Evolutionary conservation across 2,113 vertebrate genomes (phyloP), one percentile per base, ranked within the genome.

Genomic region (Bettongia penicillata): DNA sequence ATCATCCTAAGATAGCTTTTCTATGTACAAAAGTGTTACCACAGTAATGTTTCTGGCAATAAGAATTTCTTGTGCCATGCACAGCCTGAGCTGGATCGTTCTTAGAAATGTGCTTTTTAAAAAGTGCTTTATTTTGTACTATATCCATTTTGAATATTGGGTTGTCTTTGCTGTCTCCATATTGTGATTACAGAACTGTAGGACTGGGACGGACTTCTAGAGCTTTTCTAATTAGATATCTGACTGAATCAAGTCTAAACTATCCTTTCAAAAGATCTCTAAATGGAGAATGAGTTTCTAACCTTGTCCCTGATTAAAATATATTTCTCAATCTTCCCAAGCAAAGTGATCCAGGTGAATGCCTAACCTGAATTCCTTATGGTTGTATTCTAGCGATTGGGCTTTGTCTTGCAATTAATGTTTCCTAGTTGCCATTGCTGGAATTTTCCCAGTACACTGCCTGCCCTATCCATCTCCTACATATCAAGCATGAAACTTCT

Each of bases 401-500:
- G 31, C 26, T 53, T 53, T 94, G 91, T 96, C 47, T 96, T 93
- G 3, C 22, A 52, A 24, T 50, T 77, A 48, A 28, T 92, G 31
- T 94, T 94, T 61, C 19, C 26, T 95, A 92, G 91, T 89, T 94
- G 26, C 10, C 93, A 37, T 89, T 94, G 25, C 92, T 47, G 90
- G 93, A 97, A 94, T 95, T 91, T 49, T 57, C 47, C 92, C 37
- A 24, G 12, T 48, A 92, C 37, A 91, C 3, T 51, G 93, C 26
- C 89, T 96, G 19, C 23, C 77, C 25, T 97, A 68, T 16, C 31
- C 31, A 68, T 68, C 61, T 12, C 31, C 61, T 68, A 12, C 31
- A 68, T 0, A 77, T 16, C 93, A 48, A 22, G 24, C 91, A 94
- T 93, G 25, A 90, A 95, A 16, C 28, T 89, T 53, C 9, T 37